phyloP scores from a whole-genome alignment of 2,113 vertebrate species.

The Sinocyclocheilus anophthalmus region DNA sequence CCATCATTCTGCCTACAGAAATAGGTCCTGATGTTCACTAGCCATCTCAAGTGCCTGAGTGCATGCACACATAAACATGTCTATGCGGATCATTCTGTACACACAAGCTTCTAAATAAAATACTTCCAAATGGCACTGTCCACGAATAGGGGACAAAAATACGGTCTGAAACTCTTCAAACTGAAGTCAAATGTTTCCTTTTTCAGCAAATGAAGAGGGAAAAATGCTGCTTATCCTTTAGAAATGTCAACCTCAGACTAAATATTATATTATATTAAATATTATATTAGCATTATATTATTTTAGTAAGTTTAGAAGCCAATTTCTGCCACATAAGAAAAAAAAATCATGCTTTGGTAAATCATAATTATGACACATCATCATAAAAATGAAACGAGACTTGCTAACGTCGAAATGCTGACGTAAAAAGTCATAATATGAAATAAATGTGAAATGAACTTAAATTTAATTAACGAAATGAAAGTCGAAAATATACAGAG shows the following conservation, averaged over 20 bases:
- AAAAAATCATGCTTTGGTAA: no score
- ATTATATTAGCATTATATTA: no score
- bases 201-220: background rate
- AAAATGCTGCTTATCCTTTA: background rate
- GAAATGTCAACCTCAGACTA: background rate
- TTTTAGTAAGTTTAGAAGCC: no score
- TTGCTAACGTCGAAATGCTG: no score
- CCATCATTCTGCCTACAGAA: conserved; percentile 1
- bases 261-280: background rate
- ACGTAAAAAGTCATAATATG: no score
- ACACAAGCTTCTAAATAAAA: background rate
- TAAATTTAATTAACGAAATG: no score
- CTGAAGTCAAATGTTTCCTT: background rate
- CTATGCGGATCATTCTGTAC: background rate
- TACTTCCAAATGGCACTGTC: background rate
- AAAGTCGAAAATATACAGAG: no score
- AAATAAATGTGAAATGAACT: no score
- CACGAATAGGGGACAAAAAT: background rate
- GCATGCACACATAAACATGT: conserved; percentile 26
- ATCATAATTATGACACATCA: no score
- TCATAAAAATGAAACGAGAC: no score
- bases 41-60: conserved; percentile 4
- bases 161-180: background rate
- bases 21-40: conserved; percentile 1
- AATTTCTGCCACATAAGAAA: no score